These are phyloP conservation scores for Imbricaverruca yamaguchii DNA, from an alignment of 2,888 invertebrate species.

Conservation along the genomic window DNA sequence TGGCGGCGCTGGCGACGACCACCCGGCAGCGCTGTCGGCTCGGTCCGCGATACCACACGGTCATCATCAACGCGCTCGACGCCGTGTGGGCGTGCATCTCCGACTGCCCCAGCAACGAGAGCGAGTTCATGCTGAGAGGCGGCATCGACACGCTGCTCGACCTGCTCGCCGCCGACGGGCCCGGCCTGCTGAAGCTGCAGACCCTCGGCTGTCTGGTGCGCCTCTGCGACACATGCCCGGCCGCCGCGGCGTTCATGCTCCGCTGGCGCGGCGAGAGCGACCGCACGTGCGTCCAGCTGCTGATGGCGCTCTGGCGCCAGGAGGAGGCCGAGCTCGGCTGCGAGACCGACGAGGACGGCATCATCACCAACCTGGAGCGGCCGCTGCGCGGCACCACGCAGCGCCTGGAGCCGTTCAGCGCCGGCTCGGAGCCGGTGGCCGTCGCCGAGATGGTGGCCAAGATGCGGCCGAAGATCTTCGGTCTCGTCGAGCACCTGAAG, in stretches of 20 bases:
- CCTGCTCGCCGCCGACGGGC: neutral
- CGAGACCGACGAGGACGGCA: neutral
- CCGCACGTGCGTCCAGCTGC: constrained; percentile 1
- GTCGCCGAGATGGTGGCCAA: constrained; percentile 12
- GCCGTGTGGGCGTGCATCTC: constrained; percentile 1
- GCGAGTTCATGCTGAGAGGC: constrained; percentile 1
- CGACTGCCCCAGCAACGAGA: neutral
- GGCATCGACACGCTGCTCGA: constrained; percentile 1
- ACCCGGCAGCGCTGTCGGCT: constrained; percentile 1
- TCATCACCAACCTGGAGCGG: neutral
- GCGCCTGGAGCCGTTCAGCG: constrained; percentile 3
- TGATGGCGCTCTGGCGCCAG: constrained; percentile 4
- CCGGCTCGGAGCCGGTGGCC: neutral
- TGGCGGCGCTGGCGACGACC: neutral
- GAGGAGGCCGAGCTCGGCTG: neutral
- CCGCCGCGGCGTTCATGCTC: neutral
- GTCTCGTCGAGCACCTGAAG: constrained; percentile 15
- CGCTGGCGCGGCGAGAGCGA: neutral
- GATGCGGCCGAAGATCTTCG: constrained; percentile 15
- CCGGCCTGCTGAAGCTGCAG: constrained; percentile 1
- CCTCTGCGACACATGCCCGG: neutral
- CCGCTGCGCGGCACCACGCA: neutral
- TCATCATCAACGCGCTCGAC: constrained; percentile 10
- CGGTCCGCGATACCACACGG: neutral
- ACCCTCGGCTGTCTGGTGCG: constrained; percentile 9